Conservation (phyloP, 2,797 vertebrate genomes). For the Schizopygopsis malacanthus region DNA sequence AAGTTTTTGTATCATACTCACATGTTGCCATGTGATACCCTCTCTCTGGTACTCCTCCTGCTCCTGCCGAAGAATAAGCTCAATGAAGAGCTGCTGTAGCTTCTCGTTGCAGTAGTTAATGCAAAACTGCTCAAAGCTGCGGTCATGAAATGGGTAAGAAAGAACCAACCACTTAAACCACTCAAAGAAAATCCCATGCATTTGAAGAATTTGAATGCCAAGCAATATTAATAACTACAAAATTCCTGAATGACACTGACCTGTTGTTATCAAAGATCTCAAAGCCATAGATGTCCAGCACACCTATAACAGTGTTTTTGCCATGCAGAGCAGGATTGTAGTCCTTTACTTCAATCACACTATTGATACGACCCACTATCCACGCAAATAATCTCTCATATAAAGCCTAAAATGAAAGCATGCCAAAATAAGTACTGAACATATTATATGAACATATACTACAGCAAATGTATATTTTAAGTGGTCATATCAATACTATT, state of each 20-base stretch:
- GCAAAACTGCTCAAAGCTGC: constrained; percentile 91
- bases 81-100: constrained; percentile 87
- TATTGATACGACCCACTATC: constrained; percentile 89
- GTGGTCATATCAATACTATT: too few relatives aligned
- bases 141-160: neutral
- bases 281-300: constrained; percentile 94
- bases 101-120: constrained; percentile 91
- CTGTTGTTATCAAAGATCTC: constrained; percentile 95
- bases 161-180: neutral
- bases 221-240: neutral
- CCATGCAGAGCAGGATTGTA: constrained; percentile 86
- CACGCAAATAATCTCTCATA: constrained; percentile 92
- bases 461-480: too few relatives aligned
- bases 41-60: constrained; percentile 90
- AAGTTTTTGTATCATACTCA: constrained; percentile 69
- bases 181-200: neutral
- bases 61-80: constrained; percentile 88
- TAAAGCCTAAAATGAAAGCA: constrained; percentile 78
- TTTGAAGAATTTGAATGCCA: neutral
- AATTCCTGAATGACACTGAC: constrained; percentile 61
- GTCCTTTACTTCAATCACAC: constrained; percentile 82
- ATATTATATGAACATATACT: too few relatives aligned
- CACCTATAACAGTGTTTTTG: constrained; percentile 92
- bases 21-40: constrained; percentile 88
- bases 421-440: neutral